A percentile compares a stretch with the other conserved stretches of the same genome.
These are phyloP conservation scores for Pteronotus mesoamericanus DNA, from an alignment of 2,797 vertebrate genomes.

Conservation along the genomic window DNA sequence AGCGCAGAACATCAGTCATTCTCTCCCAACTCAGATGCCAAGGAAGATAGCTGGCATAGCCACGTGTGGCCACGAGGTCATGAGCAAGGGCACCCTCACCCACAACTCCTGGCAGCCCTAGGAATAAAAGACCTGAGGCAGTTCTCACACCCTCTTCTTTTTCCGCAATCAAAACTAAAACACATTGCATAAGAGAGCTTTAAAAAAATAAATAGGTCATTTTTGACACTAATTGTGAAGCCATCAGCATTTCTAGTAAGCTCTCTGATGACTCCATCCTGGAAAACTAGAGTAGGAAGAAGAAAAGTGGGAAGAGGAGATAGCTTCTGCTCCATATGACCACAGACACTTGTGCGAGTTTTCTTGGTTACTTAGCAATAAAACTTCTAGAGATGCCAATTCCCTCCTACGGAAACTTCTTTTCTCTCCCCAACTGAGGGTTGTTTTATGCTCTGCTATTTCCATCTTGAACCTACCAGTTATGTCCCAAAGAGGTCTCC, in stretches of 20 bases:
- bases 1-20: not conserved
- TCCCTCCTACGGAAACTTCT: slow-evolving; percentile 6
- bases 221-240: slow-evolving; percentile 41
- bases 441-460: not conserved
- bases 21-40: slow-evolving; percentile 4
- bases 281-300: not conserved
- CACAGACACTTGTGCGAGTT: not conserved
- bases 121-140: slow-evolving; percentile 11
- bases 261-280: slow-evolving; percentile 15
- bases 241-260: slow-evolving; percentile 29
- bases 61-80: not conserved
- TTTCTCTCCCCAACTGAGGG: not conserved
- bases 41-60: not conserved
- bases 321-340: not conserved
- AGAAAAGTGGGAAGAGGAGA: not conserved
- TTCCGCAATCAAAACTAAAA: slow-evolving; percentile 22
- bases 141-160: slow-evolving; percentile 24
- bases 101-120: not conserved
- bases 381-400: not conserved
- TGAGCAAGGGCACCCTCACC: not conserved
- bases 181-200: slow-evolving; percentile 16
- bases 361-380: not conserved
- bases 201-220: slow-evolving; percentile 50
- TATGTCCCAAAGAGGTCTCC: not conserved
- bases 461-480: not conserved